Evolutionary conservation across 1,140 invertebrate genomes (phyloP).

Genomic region (Leptopilina clavipes): DNA sequence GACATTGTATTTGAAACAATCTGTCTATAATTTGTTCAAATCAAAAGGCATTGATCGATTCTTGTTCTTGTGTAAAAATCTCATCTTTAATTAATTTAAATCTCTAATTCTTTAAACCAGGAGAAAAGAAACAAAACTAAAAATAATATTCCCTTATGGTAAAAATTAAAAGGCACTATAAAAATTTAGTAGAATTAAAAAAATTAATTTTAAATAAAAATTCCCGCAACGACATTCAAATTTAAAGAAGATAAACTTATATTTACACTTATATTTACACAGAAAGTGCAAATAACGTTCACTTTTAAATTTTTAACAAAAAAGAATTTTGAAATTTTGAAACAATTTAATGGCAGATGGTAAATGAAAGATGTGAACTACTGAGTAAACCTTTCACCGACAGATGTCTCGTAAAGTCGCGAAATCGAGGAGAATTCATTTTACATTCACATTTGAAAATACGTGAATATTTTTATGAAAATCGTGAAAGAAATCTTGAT

Average conservation of each 20-base stretch:
- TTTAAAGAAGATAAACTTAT: not conserved
- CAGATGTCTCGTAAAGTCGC: slow-evolving; percentile 12
- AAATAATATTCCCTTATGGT: not conserved
- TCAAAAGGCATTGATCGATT: not conserved
- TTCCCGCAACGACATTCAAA: not conserved
- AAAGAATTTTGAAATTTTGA: not conserved
- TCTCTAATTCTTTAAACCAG: no score
- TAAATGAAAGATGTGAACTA: not conserved
- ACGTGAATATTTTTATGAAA: no score
- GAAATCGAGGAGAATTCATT: not conserved
- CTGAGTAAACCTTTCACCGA: not conserved
- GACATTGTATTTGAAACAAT: not conserved
- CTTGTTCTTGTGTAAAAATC: not conserved
- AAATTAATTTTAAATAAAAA: not conserved
- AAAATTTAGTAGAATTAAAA: no score
- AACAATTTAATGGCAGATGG: not conserved
- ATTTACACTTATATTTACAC: no score
- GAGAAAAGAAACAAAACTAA: not conserved
- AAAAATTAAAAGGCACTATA: not conserved
- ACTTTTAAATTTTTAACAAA: not conserved
- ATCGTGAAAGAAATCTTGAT: no score
- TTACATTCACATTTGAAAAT: not conserved
- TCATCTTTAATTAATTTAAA: no score
- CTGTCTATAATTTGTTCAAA: not conserved
- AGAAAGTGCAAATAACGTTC: not conserved